Evolutionary conservation across 2,113 vertebrate genomes (phyloP), one percentile per base, ranked within the genome.

Genomic region (Anguilla japonica): DNA sequence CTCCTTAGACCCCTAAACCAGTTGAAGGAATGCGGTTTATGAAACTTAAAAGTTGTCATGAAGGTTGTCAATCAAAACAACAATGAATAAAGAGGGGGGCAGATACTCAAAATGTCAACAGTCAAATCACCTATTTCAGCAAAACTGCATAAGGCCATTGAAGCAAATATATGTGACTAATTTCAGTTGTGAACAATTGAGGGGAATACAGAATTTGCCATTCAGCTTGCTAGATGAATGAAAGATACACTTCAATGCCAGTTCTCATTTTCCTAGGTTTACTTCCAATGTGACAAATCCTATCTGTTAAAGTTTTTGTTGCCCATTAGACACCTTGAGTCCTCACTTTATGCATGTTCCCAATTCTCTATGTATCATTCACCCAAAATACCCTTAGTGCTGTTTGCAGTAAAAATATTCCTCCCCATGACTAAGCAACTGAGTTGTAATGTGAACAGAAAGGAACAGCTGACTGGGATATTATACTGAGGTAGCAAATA

Each of bases 351-450:
- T 16, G n/a, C 41, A 82, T 14, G 13, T 82, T 50, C 9, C 26
- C 43, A 82, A n/a, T 50, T 41, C 46, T 50, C 26, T 53, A 8
- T 84, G 53, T 60, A 60, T 63, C 41, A 40, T 67, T 81, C 53
- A 46, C 53, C 57, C 40, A 41, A 82, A 81, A 81, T 15, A 41
- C 41, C 57, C 46, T 57, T 67, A 41, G 26, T 82, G 11, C 41
- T 50, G 41, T 82, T 71, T 50, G 57, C 41, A 84, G 18, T 40
- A 79, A 78, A 56, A 57, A 84, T 83, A 83, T 41, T 34, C 67
- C 0, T 63, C 20, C 78, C 67, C 3, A 87, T 71, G 71, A 85
- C 29, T 71, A 85, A 88, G 83, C 87, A 81, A 20, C 16, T 29
- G 22, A 82, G 83, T 82, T 71, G 46, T 39, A 40, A 43, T 85